A percentile compares a stretch with the other conserved stretches of the same genome.
phyloP scores from a whole-genome alignment of 2,888 invertebrate genomes.

The Petrolisthes cinctipes region DNA sequence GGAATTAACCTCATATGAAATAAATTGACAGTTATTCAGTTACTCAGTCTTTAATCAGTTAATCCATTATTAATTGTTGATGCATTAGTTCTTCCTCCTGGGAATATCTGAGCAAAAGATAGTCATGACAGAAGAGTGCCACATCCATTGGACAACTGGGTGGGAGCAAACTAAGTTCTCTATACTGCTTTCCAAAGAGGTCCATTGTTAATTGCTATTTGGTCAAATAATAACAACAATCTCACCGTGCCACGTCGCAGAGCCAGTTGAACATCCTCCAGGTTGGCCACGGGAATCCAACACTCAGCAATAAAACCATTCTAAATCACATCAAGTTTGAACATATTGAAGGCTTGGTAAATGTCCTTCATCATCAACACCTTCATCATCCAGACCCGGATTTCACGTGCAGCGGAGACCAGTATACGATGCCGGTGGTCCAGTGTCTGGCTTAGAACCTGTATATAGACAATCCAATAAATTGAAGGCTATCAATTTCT shows the following conservation, averaged over 20 bases:
- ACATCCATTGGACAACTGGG: too few relatives aligned
- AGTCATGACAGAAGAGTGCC: too few relatives aligned
- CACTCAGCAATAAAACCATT: slow-evolving; percentile 99
- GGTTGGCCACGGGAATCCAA: slow-evolving; percentile 91
- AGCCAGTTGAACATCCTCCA: slow-evolving; percentile 93
- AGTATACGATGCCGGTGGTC: slow-evolving; percentile 97
- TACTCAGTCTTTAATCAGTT: too few relatives aligned
- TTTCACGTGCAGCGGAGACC: slow-evolving; percentile 97
- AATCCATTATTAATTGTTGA: too few relatives aligned
- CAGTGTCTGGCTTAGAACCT: slow-evolving; percentile 97
- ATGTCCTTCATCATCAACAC: slow-evolving; percentile 79
- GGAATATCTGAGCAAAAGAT: too few relatives aligned
- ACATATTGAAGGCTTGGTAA: slow-evolving; percentile 96
- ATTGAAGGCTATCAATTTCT: too few relatives aligned
- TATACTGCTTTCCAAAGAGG: too few relatives aligned
- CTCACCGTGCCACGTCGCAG: slow-evolving; percentile 87
- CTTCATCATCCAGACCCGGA: slow-evolving; percentile 98
- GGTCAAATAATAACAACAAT: neutral
- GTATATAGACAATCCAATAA: neutral
- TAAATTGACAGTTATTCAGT: too few relatives aligned
- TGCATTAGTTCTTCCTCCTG: too few relatives aligned
- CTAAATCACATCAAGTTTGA: slow-evolving; percentile 99
- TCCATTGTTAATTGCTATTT: too few relatives aligned
- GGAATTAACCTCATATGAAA: too few relatives aligned
- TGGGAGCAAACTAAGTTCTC: too few relatives aligned